phyloP scores from a whole-genome alignment of 2,888 invertebrate genomes.

The Nineta flava region DNA sequence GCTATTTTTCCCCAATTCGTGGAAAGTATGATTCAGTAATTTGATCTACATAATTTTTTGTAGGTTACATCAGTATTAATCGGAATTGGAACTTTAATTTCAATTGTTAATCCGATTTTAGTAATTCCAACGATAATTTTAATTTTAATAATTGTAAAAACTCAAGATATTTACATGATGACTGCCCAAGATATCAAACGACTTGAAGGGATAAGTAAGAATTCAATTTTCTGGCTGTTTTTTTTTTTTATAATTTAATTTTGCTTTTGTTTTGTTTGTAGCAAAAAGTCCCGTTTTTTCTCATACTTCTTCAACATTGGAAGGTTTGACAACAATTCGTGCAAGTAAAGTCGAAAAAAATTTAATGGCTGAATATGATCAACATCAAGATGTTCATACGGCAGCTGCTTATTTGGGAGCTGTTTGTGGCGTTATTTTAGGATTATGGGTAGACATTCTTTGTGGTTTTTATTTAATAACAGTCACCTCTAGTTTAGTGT shows the following conservation, averaged over 20 bases:
- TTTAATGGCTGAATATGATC: slow-evolving; percentile 25
- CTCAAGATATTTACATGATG: slow-evolving; percentile 45
- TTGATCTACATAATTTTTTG: too few relatives aligned
- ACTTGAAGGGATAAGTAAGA: slow-evolving; percentile 35
- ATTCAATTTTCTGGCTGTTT: too few relatives aligned
- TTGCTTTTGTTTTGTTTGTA: slow-evolving; percentile 11
- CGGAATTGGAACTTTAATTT: slow-evolving; percentile 52
- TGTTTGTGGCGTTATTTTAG: slow-evolving; percentile 11
- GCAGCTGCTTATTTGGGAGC: slow-evolving; percentile 18
- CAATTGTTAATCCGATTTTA: slow-evolving; percentile 49
- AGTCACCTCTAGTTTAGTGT: background rate
- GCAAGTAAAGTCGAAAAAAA: slow-evolving; percentile 25
- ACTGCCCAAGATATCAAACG: slow-evolving; percentile 44
- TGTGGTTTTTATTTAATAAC: background rate
- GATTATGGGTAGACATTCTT: slow-evolving; percentile 8
- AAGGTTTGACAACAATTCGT: slow-evolving; percentile 33
- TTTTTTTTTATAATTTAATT: background rate
- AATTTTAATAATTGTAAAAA: slow-evolving; percentile 41
- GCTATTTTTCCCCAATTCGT: too few relatives aligned
- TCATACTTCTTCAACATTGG: slow-evolving; percentile 31
- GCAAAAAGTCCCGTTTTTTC: slow-evolving; percentile 32
- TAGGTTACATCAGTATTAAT: slow-evolving; percentile 44
- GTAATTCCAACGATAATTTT: slow-evolving; percentile 42
- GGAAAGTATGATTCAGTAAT: too few relatives aligned
- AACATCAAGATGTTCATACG: slow-evolving; percentile 21